phyloP scores from a whole-genome alignment of 2,888 invertebrate genomes.

The Stenchaetothrips biformis region DNA sequence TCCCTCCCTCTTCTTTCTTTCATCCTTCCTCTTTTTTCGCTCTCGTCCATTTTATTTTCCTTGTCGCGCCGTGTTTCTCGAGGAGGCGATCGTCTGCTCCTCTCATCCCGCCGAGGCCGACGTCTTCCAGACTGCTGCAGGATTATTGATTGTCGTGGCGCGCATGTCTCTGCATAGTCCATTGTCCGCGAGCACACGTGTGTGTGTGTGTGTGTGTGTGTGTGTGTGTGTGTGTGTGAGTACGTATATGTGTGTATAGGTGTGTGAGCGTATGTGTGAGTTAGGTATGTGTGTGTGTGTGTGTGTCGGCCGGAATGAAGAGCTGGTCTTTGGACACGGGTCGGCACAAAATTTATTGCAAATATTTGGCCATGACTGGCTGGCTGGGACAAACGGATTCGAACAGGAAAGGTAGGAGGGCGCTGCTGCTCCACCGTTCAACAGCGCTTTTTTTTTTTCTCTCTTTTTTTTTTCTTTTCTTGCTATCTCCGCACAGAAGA shows the following conservation, averaged over 20 bases:
- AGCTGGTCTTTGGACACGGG: no score
- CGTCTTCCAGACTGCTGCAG: no score
- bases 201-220: background rate
- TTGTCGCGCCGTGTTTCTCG: background rate
- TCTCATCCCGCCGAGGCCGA: background rate
- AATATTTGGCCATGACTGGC: background rate
- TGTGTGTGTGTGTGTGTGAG: background rate
- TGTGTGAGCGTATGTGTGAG: background rate
- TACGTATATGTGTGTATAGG: background rate
- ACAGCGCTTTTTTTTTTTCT: no score
- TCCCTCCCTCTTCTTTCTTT: background rate
- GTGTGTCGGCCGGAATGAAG: background rate
- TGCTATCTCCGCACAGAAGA: no score
- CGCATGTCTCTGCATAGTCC: no score
- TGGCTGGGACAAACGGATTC: no score
- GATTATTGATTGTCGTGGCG: no score
- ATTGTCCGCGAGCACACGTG: no score
- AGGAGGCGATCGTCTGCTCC: background rate
- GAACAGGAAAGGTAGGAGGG: no score
- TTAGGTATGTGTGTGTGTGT: background rate
- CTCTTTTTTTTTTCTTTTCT: no score
- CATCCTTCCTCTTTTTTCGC: background rate
- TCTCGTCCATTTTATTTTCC: background rate
- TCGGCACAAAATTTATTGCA: background rate
- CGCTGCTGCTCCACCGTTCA: no score